Conservation (phyloP, 1,140 invertebrate species). For the Episyrphus balteatus region DNA sequence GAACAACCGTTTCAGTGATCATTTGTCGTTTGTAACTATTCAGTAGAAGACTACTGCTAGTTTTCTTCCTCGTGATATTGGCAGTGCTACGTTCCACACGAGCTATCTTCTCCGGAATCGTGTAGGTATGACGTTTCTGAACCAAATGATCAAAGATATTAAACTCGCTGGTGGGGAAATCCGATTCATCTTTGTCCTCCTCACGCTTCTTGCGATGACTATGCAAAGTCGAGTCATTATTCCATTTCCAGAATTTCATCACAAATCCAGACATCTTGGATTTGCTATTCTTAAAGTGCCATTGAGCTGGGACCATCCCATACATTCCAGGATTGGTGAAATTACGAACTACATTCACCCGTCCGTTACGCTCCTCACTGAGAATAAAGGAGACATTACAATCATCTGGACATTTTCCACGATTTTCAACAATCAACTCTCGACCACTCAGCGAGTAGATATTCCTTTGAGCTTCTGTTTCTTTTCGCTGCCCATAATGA, state of each 20-base stretch:
- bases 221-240: slow-evolving; percentile 13
- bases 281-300: slow-evolving; percentile 44
- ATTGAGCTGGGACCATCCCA: slow-evolving; percentile 53
- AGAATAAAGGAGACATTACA: slow-evolving; percentile 51
- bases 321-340: slow-evolving; percentile 49
- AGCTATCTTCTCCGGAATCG: slow-evolving; percentile 3
- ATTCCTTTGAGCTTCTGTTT: slow-evolving; percentile 42
- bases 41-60: slow-evolving; percentile 4
- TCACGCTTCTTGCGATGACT: slow-evolving; percentile 9
- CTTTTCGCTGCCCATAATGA: slow-evolving; percentile 41
- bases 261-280: slow-evolving; percentile 56
- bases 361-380: slow-evolving; percentile 43
- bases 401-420: slow-evolving; percentile 50
- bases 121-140: slow-evolving; percentile 20
- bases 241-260: slow-evolving; percentile 71
- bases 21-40: slow-evolving; percentile 31
- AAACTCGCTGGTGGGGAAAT: slow-evolving; percentile 16
- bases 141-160: slow-evolving; percentile 23
- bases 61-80: slow-evolving; percentile 13
- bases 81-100: slow-evolving; percentile 3
- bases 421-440: slow-evolving; percentile 50
- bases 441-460: slow-evolving; percentile 43
- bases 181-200: not conserved
- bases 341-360: slow-evolving; percentile 43
- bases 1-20: slow-evolving; percentile 57